Evolutionary conservation across 2,113 vertebrate species (phyloP).

Genomic region (Acanthochromis polyacanthus): DNA sequence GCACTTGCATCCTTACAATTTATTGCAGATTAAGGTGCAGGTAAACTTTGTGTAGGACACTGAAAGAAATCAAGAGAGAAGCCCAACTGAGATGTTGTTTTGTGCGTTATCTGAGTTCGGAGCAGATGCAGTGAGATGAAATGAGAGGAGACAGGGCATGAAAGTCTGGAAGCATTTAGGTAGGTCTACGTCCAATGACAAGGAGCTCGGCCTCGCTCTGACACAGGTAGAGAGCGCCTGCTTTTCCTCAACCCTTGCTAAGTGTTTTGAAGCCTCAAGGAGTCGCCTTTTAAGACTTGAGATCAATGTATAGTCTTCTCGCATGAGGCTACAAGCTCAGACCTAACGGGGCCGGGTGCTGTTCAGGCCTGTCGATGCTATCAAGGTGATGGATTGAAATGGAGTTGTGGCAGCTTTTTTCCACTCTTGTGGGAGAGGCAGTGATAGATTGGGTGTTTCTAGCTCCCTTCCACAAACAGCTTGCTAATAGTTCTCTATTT

Average conservation of each 20-base stretch:
- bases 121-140: constrained; percentile 54
- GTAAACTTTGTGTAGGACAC: constrained; percentile 5
- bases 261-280: constrained; percentile 40
- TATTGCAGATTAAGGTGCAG: constrained; percentile 9
- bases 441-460: constrained; percentile 39
- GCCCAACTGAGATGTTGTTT: constrained; percentile 10
- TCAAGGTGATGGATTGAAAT: constrained; percentile 58
- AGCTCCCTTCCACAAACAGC: constrained; percentile 15
- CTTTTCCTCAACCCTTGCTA: constrained; percentile 56
- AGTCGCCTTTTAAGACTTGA: constrained; percentile 31
- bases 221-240: constrained; percentile 52
- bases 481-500: neutral
- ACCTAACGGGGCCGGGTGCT: constrained; percentile 47
- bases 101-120: constrained; percentile 21
- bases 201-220: constrained; percentile 48
- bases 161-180: constrained; percentile 75
- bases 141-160: constrained; percentile 60
- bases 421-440: constrained; percentile 1
- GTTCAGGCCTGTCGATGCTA: constrained; percentile 44
- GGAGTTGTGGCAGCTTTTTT: constrained; percentile 31
- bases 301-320: constrained; percentile 22
- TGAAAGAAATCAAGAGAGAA: constrained; percentile 14
- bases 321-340: constrained; percentile 25
- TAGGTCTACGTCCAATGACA: constrained; percentile 40
- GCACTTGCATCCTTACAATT: neutral